Base-by-base conservation (phyloP, 2,888 invertebrate genomes). In the Tineola bisselliella region DNA sequence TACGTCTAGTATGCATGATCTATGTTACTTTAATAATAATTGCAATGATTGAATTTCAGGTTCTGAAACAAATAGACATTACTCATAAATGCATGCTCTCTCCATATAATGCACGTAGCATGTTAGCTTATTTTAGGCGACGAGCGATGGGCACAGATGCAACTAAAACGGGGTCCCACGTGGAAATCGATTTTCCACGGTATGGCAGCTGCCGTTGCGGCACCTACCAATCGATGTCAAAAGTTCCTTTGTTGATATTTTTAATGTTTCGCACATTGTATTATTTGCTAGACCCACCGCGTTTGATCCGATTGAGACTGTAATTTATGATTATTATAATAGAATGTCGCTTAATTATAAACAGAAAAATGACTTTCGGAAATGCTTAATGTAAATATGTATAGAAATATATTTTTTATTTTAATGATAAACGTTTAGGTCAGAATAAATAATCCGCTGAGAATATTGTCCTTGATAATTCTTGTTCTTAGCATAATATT, bases 261-360 rank as follows among this genome's bases (percentile, higher is more conserved):
- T 86, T 84, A 86, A 87, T 84, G 87, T 86, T 84, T 87, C 83
- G 84, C 86, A 84, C 86, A 86, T 86, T 86, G 86, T 86, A 58
- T 58, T 25, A 19, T 56, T 25, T 48, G 33, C 64, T 65, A 64
- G 75, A 82, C 83, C 83, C 72, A 81, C 84, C 83, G 79, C 81
- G 79, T 79, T 84, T 81, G 81, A 84, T 84, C 84, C 79, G 81
- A 83, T 86, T 82, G 79, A 74, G 69, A 74, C 71, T 67, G 75
- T 84, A 79, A 87, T 87, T 87, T 86, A 87, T 84, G 84, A 79
- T 59, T 58, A 30, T 58, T 17, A 10, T 33, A 58, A 58, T 56
- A 56, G 56, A 56, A 56, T n/a, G 3, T 10, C 48, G 17, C 25
- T 25, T 54, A 54, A 54, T 54, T 54, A n/a, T n/a, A 54, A 54